These are phyloP conservation scores for Papilio glaucus DNA, from an alignment of 1,140 invertebrate species.

Conservation along the genomic window DNA sequence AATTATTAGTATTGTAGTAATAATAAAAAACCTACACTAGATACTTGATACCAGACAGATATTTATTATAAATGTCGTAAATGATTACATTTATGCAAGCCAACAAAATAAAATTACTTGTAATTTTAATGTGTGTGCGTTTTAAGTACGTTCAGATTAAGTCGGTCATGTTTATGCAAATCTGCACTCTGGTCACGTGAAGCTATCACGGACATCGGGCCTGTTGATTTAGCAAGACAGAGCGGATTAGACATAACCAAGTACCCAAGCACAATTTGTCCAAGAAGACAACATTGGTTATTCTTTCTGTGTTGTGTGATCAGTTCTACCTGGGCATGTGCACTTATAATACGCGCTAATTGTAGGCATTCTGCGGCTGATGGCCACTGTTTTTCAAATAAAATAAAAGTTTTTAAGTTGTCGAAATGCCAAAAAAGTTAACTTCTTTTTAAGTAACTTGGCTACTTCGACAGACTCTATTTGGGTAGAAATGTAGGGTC, in stretches of 20 bases:
- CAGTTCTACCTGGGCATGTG: not conserved
- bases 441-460: too few relatives aligned
- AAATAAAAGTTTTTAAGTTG: too few relatives aligned
- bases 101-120: not conserved
- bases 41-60: too few relatives aligned
- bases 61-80: not conserved
- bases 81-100: not conserved
- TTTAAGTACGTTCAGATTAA: not conserved
- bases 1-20: too few relatives aligned
- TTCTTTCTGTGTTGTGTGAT: not conserved
- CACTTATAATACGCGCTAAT: too few relatives aligned
- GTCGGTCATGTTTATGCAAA: conserved; percentile 10
- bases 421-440: too few relatives aligned
- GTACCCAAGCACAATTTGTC: not conserved
- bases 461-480: too few relatives aligned
- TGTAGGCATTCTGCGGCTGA: too few relatives aligned
- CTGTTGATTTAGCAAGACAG: conserved; percentile 12
- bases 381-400: too few relatives aligned
- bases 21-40: too few relatives aligned
- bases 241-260: conserved; percentile 3
- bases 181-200: conserved; percentile 8
- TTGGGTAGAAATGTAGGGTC: too few relatives aligned
- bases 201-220: not conserved
- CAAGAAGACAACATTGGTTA: not conserved
- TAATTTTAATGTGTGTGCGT: not conserved